Evolutionary conservation across 2,113 vertebrate species (phyloP).

Genomic region (Halichoeres trimaculatus): DNA sequence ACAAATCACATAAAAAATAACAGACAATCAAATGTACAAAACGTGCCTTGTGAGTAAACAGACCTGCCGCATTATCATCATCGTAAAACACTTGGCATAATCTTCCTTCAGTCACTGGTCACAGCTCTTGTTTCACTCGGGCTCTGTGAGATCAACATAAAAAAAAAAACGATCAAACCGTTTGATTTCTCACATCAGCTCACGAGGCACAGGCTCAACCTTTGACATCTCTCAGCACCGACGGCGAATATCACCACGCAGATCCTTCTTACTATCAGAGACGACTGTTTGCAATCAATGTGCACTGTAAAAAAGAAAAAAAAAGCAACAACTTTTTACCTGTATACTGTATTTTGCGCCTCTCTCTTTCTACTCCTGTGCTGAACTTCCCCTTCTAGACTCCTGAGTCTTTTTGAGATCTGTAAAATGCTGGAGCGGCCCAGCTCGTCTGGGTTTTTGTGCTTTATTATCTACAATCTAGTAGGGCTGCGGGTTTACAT

Average conservation of each 20-base stretch:
- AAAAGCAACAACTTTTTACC: constrained; percentile 37
- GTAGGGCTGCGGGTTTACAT: constrained; percentile 61
- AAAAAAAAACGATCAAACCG: not conserved
- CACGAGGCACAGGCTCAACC: constrained; percentile 76
- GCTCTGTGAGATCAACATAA: constrained; percentile 41
- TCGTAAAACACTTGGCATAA: constrained; percentile 61
- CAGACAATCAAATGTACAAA: constrained; percentile 80
- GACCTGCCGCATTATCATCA: constrained; percentile 58
- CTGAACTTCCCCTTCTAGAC: constrained; percentile 66
- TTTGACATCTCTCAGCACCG: constrained; percentile 68
- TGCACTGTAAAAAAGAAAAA: constrained; percentile 73
- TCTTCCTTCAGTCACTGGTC: constrained; percentile 47
- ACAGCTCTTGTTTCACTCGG: constrained; percentile 52
- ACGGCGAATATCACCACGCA: constrained; percentile 53
- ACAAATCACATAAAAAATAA: constrained; percentile 50
- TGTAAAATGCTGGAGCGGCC: constrained; percentile 69
- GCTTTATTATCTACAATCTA: constrained; percentile 65
- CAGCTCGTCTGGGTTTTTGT: constrained; percentile 45
- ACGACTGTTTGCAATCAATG: constrained; percentile 73
- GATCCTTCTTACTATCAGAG: constrained; percentile 63
- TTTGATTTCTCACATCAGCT: constrained; percentile 51
- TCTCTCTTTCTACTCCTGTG: constrained; percentile 73
- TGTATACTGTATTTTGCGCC: constrained; percentile 67
- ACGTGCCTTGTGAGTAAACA: constrained; percentile 80
- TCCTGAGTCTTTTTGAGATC: constrained; percentile 61